Evolutionary conservation across 2,113 vertebrate species (phyloP), one percentile per base, ranked within the genome.

Genomic region (Orthonyx spaldingii): DNA sequence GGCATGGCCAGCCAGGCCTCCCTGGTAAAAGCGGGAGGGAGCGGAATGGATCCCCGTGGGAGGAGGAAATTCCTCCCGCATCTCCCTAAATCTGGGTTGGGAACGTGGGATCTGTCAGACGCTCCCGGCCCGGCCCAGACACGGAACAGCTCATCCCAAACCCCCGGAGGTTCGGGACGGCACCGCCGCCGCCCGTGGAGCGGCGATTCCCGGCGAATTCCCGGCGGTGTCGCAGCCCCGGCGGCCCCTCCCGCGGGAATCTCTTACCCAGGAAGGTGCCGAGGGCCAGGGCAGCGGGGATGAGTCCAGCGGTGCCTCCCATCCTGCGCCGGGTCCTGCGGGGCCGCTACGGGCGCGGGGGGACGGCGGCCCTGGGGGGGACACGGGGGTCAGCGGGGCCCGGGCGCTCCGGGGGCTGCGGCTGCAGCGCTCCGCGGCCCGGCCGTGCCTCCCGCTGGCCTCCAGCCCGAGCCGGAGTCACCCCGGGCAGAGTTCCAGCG

Each of bases 201-300:
- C 1, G 66, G 27, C 6, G 12, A 1, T 24, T n/a, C 60, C 13
- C 2, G 4, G 24, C 1, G 11, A 4, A 30, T 37, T 39, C 81
- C 4, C 6, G 27, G 22, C 3, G 12, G 2, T 7, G 14, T n/a
- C 50, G 81, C 60, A 26, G 15, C 61, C 9, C 69, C 6, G 0
- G 27, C 20, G 7, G 28, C 46, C 59, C 35, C 8, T 47, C 59
- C 39, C 9, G 1, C 0, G 16, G 84, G 55, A 68, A 35, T 37
- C 55, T 9, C 98, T 98, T 97, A 98, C 98, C 98, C 93, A 97
- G 78, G 20, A 84, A 93, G 60, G 72, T 60, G 75, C 93, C 1
- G 4, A 97, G 5, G 20, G 75, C 55, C 12, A 87, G 49, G 13
- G 93, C 44, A 1, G 72, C 1, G 69, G 37, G 35, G 57, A 95